Conservation (phyloP, 2,888 invertebrate genomes). For the Scelioninae gen. 1 region DNA sequence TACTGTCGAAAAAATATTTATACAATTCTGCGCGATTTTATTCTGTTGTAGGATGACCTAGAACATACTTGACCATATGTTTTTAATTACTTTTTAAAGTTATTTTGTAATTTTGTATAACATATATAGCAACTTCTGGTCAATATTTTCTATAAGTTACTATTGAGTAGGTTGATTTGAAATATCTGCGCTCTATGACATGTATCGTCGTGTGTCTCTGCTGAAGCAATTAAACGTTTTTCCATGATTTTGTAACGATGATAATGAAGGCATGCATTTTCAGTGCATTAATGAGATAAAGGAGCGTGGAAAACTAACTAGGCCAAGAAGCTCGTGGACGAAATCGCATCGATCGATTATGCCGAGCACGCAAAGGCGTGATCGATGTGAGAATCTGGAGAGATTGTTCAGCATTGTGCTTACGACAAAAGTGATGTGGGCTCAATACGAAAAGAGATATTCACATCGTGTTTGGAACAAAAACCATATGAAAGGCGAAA, state of each 20-base stretch:
- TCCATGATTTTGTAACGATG: slow-evolving; percentile 57
- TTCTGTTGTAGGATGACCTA: too few relatives aligned
- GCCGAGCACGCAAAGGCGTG: slow-evolving; percentile 71
- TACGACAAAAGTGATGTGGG: slow-evolving; percentile 80
- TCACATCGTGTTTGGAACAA: slow-evolving; percentile 19
- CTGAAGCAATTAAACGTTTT: slow-evolving; percentile 47
- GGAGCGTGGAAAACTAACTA: slow-evolving; percentile 65
- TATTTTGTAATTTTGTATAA: too few relatives aligned
- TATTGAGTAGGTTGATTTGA: slow-evolving; percentile 1
- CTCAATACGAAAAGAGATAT: slow-evolving; percentile 51
- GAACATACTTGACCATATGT: too few relatives aligned
- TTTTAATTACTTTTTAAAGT: too few relatives aligned
- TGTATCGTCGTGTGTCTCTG: slow-evolving; percentile 25
- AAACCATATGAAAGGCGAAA: slow-evolving; percentile 27
- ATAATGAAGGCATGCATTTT: slow-evolving; percentile 57
- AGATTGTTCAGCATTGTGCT: slow-evolving; percentile 78
- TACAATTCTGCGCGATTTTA: too few relatives aligned
- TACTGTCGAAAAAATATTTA: too few relatives aligned
- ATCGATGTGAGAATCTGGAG: slow-evolving; percentile 76
- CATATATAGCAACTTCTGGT: too few relatives aligned
- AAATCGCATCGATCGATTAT: slow-evolving; percentile 70
- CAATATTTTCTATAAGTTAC: background rate
- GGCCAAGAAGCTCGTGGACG: slow-evolving; percentile 68
- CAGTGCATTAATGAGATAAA: slow-evolving; percentile 58
- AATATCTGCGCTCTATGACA: slow-evolving; percentile 29